Base-by-base conservation (phyloP, 2,888 invertebrate genomes). In the Leptopterna dolabrata region DNA sequence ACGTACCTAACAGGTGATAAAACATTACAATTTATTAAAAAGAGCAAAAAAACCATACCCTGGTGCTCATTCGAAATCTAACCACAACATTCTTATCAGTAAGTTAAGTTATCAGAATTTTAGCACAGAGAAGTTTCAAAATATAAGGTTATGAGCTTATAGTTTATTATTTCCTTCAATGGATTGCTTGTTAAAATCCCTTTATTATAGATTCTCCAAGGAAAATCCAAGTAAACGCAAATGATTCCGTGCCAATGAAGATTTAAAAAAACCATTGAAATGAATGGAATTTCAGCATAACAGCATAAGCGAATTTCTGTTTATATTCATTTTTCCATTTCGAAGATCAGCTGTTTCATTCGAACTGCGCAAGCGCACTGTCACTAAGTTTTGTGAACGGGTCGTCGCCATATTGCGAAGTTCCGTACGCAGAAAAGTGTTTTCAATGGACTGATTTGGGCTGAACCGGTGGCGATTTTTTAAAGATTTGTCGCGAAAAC, bases 381-480 rank as follows among this genome's bases (percentile, higher is more conserved):
- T 27, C 27, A 45, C 24, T 6, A 78, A 45, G 19, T 71, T 78
- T 78, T 78, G 45, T 78, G 83, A 83, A 41, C 83, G 55, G 51
- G 30, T 29, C 41, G 83, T 70, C 63, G 83, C 83, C 83, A 83
- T 83, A 83, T 70, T 83, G 83, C 41, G 30, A 83, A 43, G 30
- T 81, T 63, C 30, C 29, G 30, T 27, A 30, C 30, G 70, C 27
- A 19, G 70, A 70, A 63, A 29, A 78, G 43, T 78, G 78, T 78
- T 78, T 78, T 78, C 63, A 63, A 63, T 63, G 63, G 63, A 63
- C 63, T 63, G 63, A 63, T 24, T 63, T 63, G 63, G 9, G 63
- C 63, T 24, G 24, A 24, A 63, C 63, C 63, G 63, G 63, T 63
- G 63, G 63, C 24, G 63, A 63, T 24, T 63, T 63, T 24, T 19